Conservation (phyloP, 2,888 invertebrate species). For the Minunthozetes semirufus region DNA sequence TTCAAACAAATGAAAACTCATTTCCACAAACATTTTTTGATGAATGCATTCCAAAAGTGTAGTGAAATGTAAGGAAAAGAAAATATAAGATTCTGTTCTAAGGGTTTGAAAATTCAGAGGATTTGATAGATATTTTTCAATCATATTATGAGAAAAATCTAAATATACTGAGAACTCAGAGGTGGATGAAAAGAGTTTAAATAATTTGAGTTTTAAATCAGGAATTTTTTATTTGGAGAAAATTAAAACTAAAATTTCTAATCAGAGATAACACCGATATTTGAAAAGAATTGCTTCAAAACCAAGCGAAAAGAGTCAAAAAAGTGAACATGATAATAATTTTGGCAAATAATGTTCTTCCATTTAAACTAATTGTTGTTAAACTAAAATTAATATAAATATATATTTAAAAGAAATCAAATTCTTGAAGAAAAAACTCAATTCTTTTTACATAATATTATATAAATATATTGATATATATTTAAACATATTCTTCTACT, state of each 20-base stretch:
- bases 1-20: background rate
- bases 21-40: background rate
- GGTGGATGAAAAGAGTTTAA: too few species aligned
- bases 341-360: conserved; percentile 31
- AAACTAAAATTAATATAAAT: conserved; percentile 24
- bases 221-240: background rate
- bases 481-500: conserved; percentile 26
- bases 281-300: background rate
- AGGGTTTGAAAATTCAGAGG: too few species aligned
- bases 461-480: conserved; percentile 17
- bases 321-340: background rate
- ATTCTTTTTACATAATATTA: conserved; percentile 24
- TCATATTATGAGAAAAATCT: too few species aligned
- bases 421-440: conserved; percentile 5
- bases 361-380: conserved; percentile 27
- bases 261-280: background rate
- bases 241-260: background rate
- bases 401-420: conserved; percentile 7
- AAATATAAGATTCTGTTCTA: too few species aligned
- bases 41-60: too few species aligned
- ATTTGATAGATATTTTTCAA: too few species aligned
- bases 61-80: too few species aligned
- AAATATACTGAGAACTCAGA: too few species aligned
- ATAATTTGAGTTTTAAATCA: background rate
- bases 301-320: background rate